phyloP scores from a whole-genome alignment of 2,113 vertebrate genomes.

The Nerophis ophidion region DNA sequence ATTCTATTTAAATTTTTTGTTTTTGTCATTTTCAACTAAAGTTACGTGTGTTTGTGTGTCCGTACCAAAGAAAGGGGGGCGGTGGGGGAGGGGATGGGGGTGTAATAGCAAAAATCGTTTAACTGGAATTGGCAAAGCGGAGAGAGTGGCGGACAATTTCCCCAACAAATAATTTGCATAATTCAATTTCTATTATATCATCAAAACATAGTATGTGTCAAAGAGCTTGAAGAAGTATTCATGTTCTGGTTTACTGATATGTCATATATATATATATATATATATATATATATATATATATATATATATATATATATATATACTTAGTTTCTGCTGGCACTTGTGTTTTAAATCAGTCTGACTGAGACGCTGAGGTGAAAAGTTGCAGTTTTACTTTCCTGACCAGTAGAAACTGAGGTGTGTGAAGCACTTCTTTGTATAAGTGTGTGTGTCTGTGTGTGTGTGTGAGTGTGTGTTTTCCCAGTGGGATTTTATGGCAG shows the following conservation, averaged over 20 bases:
- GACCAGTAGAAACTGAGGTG: background rate
- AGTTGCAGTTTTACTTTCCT: background rate
- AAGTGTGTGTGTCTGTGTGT: background rate
- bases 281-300: slow-evolving; percentile 29
- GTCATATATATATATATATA: slow-evolving; percentile 26
- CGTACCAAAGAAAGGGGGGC: slow-evolving; percentile 11
- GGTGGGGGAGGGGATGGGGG: background rate
- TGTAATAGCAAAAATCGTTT: slow-evolving; percentile 37
- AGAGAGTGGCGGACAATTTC: slow-evolving; percentile 40
- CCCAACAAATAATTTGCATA: slow-evolving; percentile 45
- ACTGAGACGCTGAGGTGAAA: slow-evolving; percentile 18
- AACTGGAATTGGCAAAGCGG: slow-evolving; percentile 45
- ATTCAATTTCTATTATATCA: slow-evolving; percentile 53
- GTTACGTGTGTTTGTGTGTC: slow-evolving; percentile 11
- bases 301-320: slow-evolving; percentile 26
- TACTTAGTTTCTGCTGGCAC: slow-evolving; percentile 19
- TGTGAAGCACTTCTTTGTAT: background rate
- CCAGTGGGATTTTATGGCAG: background rate
- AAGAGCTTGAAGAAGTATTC: slow-evolving; percentile 27
- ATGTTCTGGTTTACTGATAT: slow-evolving; percentile 35
- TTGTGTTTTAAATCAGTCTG: slow-evolving; percentile 19
- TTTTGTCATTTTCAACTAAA: slow-evolving; percentile 43
- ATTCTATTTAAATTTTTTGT: slow-evolving; percentile 32
- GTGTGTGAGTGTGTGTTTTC: background rate
- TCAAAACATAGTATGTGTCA: slow-evolving; percentile 40